Evolutionary conservation across 1,140 invertebrate species (phyloP).

Genomic region (Heliconius melpomene): DNA sequence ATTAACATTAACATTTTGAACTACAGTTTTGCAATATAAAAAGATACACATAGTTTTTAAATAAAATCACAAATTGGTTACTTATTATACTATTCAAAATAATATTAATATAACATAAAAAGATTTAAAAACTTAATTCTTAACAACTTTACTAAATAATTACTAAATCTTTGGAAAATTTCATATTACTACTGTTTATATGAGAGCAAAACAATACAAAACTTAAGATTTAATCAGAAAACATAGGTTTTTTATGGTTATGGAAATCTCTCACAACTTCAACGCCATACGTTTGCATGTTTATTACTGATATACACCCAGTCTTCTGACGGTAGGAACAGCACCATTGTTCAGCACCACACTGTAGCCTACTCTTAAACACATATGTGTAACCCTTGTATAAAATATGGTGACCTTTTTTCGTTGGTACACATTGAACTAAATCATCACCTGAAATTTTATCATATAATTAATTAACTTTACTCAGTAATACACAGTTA

Average conservation of each 20-base stretch:
- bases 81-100: not conserved
- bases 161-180: not conserved
- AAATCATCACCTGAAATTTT: constrained; percentile 69
- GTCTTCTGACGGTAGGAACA: constrained; percentile 74
- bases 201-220: not conserved
- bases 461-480: constrained; percentile 38
- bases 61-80: not conserved
- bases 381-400: constrained; percentile 75
- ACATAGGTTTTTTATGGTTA: constrained; percentile 77
- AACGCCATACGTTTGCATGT: constrained; percentile 71
- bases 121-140: not conserved
- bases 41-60: not conserved
- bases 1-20: not conserved
- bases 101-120: not conserved
- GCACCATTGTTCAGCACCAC: constrained; percentile 73
- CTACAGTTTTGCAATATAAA: not conserved
- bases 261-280: constrained; percentile 74
- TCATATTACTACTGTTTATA: not conserved
- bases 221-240: constrained; percentile 53
- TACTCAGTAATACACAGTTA: not conserved
- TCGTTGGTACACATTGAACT: constrained; percentile 73
- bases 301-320: constrained; percentile 74
- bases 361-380: constrained; percentile 72
- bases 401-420: constrained; percentile 72
- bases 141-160: not conserved